phyloP scores from a whole-genome alignment of 2,888 invertebrate genomes.

The Odontothrips loti region DNA sequence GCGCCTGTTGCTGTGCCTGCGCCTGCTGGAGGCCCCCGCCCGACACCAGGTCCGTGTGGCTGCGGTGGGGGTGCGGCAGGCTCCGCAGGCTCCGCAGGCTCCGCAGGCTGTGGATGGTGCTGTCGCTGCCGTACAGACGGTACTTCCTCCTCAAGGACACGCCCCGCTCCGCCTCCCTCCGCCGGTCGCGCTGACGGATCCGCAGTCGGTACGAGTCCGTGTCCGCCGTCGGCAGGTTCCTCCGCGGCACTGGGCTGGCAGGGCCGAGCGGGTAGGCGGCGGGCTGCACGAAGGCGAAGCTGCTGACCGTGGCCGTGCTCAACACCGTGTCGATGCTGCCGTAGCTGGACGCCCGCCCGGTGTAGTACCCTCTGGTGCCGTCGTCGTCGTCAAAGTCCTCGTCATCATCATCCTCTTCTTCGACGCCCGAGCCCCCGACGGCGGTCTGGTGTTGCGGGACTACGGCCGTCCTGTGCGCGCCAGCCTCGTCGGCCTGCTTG shows the following conservation, averaged over 20 bases:
- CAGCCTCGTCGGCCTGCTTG: constrained; percentile 42
- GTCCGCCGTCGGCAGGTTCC: constrained; percentile 49
- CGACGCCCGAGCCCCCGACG: constrained; percentile 58
- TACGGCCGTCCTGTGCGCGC: constrained; percentile 44
- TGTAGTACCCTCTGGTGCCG: constrained; percentile 33
- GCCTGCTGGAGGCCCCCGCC: neutral
- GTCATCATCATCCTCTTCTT: constrained; percentile 38
- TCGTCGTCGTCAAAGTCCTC: constrained; percentile 36
- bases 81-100: no score
- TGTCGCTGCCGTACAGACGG: constrained; percentile 51
- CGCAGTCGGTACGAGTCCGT: constrained; percentile 61
- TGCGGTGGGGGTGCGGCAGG: neutral
- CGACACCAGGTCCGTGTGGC: neutral
- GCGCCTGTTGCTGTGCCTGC: neutral
- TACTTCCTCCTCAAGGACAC: constrained; percentile 63
- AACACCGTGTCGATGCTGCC: constrained; percentile 64
- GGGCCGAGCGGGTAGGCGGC: constrained; percentile 49
- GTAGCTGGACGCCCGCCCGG: constrained; percentile 50
- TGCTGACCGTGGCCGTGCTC: constrained; percentile 67
- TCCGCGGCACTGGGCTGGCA: constrained; percentile 47
- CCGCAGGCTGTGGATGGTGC: constrained; percentile 36
- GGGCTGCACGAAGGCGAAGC: constrained; percentile 65
- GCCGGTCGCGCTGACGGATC: constrained; percentile 56
- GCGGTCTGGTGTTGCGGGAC: constrained; percentile 44
- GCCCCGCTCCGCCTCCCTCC: constrained; percentile 57